These are phyloP conservation scores for Halcyon smyrnensis DNA, from an alignment of 2,797 vertebrate genomes.

Conservation along the genomic window DNA sequence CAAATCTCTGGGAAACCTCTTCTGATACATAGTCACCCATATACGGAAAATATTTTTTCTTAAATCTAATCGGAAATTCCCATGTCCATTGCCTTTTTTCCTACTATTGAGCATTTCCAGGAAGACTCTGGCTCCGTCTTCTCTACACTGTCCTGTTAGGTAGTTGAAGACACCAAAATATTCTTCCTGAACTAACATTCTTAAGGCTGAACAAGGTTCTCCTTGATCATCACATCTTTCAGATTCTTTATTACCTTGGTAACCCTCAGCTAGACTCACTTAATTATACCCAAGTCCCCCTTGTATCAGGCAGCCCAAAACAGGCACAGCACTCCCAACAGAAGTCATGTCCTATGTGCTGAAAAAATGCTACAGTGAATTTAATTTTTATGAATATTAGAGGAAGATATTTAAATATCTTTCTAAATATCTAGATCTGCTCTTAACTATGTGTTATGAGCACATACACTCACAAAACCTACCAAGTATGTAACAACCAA, in stretches of 20 bases:
- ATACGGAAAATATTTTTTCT: neutral
- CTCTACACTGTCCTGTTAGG: neutral
- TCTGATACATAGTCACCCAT: neutral
- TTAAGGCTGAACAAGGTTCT: neutral
- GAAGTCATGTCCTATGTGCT: no score
- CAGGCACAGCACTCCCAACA: no score
- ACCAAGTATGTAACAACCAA: fast-evolving
- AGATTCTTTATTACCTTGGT: no score
- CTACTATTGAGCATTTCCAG: neutral
- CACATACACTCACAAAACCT: neutral
- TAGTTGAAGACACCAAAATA: neutral
- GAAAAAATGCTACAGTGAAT: no score
- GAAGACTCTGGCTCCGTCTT: neutral
- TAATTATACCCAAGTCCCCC: no score
- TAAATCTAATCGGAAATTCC: neutral
- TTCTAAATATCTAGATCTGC: neutral
- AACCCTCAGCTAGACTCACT: no score
- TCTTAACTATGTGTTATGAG: neutral
- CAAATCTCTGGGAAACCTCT: neutral
- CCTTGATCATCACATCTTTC: no score
- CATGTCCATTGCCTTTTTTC: neutral
- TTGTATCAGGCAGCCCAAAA: no score
- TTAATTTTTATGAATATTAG: no score
- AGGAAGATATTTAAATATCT: no score
- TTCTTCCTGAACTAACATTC: neutral